Conservation (phyloP, 2,888 invertebrate species). For the Eutolmus rufibarbis region DNA sequence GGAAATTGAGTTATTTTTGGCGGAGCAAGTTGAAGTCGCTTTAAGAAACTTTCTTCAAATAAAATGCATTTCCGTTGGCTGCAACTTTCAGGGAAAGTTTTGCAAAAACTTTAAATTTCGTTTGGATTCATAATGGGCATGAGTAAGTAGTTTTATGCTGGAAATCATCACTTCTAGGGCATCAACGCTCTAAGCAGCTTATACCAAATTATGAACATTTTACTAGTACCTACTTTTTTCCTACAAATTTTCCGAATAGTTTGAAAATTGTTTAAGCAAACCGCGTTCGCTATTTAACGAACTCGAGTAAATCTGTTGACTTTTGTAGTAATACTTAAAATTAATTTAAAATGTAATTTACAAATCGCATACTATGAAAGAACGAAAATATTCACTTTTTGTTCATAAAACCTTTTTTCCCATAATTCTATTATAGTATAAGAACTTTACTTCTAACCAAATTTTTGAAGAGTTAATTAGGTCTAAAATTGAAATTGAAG, state of each 20-base stretch:
- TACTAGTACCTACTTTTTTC: background rate
- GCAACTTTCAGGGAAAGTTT: background rate
- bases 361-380: no score
- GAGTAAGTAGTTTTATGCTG: background rate
- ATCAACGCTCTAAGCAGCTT: background rate
- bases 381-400: no score
- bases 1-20: constrained; percentile 28
- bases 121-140: background rate
- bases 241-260: background rate
- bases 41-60: background rate
- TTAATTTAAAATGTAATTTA: background rate
- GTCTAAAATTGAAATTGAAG: no score
- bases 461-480: no score
- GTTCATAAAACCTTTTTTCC: no score
- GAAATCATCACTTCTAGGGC: background rate
- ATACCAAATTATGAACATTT: background rate
- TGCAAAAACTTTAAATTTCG: background rate
- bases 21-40: background rate
- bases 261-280: background rate
- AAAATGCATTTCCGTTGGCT: background rate
- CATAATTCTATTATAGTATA: no score
- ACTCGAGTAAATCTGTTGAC: background rate
- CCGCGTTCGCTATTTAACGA: background rate
- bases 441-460: no score
- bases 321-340: background rate